A percentile compares a stretch with the other conserved stretches of the same genome.
Conservation (phyloP, 53 echinoderm and acorn worm species). For the Pentamera pediparva region DNA sequence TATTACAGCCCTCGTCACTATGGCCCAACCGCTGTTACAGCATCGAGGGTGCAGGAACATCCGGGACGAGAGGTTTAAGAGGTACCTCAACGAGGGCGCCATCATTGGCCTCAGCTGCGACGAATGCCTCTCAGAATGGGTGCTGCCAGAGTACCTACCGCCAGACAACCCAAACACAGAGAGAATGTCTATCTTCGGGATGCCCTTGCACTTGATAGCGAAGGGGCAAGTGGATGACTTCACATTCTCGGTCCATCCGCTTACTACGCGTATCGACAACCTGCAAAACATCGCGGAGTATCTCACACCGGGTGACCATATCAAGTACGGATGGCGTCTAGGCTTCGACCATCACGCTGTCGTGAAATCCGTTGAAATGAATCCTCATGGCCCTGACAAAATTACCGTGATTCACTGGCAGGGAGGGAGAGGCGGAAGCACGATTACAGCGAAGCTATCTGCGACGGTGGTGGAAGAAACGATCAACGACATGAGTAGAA, state of each 20-base stretch:
- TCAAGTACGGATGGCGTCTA: not conserved
- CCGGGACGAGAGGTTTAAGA: not conserved
- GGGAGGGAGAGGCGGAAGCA: too few species aligned
- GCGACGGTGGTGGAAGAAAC: not conserved
- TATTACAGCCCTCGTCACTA: not conserved
- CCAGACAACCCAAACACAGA: not conserved
- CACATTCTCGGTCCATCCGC: not conserved
- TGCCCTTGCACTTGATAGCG: not conserved
- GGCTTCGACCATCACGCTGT: not conserved
- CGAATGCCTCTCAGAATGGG: not conserved
- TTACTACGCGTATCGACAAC: not conserved
- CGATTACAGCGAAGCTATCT: not conserved
- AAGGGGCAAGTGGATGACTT: not conserved
- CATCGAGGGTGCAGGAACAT: not conserved
- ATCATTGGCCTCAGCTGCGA: not conserved
- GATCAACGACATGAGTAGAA: not conserved
- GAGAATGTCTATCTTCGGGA: not conserved
- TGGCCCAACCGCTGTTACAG: not conserved
- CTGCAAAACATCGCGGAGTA: not conserved
- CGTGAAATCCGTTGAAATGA: not conserved
- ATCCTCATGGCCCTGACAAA: too few species aligned
- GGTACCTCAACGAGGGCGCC: not conserved
- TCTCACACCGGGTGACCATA: slow-evolving; percentile 1
- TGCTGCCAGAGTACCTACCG: not conserved
- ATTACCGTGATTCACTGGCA: not conserved